Conservation (phyloP, 2,113 vertebrate genomes). For the Trachemys scripta region DNA sequence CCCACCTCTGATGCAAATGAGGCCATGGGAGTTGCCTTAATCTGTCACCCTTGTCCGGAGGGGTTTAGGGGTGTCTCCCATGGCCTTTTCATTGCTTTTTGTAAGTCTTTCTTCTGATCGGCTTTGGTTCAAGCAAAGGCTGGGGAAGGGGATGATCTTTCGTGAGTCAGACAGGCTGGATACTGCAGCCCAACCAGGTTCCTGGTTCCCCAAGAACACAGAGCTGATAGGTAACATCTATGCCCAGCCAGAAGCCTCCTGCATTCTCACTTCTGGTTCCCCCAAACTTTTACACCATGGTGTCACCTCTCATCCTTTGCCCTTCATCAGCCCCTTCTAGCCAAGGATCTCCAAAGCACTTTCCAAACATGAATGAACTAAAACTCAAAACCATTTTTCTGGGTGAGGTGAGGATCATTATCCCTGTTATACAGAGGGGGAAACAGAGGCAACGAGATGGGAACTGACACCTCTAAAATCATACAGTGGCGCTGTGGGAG, state of each 20-base stretch:
- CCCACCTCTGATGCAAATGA: too few relatives aligned
- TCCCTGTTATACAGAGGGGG: not conserved
- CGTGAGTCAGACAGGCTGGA: too few relatives aligned
- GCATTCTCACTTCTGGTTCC: not conserved
- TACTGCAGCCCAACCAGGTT: too few relatives aligned
- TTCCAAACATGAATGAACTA: not conserved
- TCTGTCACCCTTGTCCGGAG: too few relatives aligned
- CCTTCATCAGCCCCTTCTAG: not conserved
- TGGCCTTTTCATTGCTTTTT: too few relatives aligned
- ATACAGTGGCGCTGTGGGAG: not conserved
- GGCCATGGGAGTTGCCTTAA: too few relatives aligned
- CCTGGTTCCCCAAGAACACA: too few relatives aligned
- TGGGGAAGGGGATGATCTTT: too few relatives aligned
- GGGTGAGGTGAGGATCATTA: not conserved
- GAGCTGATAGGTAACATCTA: too few relatives aligned
- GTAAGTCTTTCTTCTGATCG: too few relatives aligned
- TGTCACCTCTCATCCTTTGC: not conserved
- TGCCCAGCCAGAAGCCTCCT: not conserved
- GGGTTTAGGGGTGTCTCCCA: too few relatives aligned
- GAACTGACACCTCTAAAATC: not conserved
- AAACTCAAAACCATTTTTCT: not conserved
- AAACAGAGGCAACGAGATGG: not conserved
- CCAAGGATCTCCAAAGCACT: not conserved
- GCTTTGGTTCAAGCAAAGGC: too few relatives aligned
- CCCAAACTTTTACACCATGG: not conserved